A percentile compares a stretch with the other conserved stretches of the same genome.
Conservation (phyloP, 1,140 invertebrate genomes). For the Linepithema humile region DNA sequence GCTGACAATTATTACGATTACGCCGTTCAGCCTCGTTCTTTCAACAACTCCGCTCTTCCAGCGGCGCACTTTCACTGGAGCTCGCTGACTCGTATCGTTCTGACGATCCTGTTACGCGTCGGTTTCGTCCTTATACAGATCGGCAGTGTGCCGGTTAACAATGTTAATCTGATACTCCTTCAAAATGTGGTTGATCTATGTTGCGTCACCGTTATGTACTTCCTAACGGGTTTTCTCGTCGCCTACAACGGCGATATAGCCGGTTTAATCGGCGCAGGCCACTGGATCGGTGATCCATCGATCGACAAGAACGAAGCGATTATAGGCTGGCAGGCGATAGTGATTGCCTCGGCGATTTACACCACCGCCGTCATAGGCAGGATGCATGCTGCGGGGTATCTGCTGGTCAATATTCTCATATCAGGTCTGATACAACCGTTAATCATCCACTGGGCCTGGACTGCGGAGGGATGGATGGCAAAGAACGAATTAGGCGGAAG, state of each 20-base stretch:
- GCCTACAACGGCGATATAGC: constrained; percentile 67
- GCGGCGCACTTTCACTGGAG: neutral
- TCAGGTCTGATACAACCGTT: constrained; percentile 70
- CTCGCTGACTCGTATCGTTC: constrained; percentile 30
- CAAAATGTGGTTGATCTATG: constrained; percentile 73
- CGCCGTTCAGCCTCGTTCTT: neutral
- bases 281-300: constrained; percentile 67
- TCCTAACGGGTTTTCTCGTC: constrained; percentile 64
- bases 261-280: constrained; percentile 58
- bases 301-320: constrained; percentile 68
- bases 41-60: neutral
- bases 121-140: constrained; percentile 73
- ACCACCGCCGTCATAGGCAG: constrained; percentile 69
- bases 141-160: constrained; percentile 70
- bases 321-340: constrained; percentile 69
- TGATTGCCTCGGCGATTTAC: constrained; percentile 69
- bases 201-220: constrained; percentile 67
- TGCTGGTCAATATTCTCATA: constrained; percentile 58
- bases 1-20: constrained; percentile 11
- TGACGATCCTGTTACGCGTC: constrained; percentile 67
- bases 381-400: constrained; percentile 67
- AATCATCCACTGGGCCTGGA: constrained; percentile 75
- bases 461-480: constrained; percentile 70
- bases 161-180: constrained; percentile 74
- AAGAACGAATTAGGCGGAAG: constrained; percentile 35